A percentile compares a stretch with the other conserved stretches of the same genome.
Conservation (phyloP, 2,797 vertebrate species). For the Channallabes apus region DNA sequence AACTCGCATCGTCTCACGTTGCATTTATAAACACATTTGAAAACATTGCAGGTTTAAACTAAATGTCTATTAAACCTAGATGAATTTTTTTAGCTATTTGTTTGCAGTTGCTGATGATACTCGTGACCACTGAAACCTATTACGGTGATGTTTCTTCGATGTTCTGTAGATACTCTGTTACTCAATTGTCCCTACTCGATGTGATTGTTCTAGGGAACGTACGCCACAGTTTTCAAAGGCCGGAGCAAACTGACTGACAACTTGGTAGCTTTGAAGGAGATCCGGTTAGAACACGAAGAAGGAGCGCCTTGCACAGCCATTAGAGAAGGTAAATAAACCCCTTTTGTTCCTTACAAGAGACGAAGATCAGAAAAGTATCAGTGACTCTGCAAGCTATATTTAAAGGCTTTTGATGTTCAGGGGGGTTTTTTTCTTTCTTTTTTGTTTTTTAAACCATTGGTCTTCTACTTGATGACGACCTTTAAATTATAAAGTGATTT, state of each 20-base stretch:
- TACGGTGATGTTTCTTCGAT: not conserved
- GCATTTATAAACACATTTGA: not conserved
- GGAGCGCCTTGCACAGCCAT: constrained; percentile 97
- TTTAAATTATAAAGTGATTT: not conserved
- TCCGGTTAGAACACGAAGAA: constrained; percentile 94
- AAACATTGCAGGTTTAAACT: not conserved
- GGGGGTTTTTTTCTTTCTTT: not conserved
- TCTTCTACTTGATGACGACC: not conserved
- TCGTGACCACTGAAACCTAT: not conserved
- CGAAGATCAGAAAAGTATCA: not conserved
- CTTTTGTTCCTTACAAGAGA: not conserved
- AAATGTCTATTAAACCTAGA: not conserved
- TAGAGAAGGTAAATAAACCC: constrained; percentile 83
- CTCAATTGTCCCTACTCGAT: not conserved
- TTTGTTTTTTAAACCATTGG: not conserved
- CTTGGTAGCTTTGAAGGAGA: constrained; percentile 97
- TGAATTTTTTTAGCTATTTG: not conserved
- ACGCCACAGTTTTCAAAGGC: constrained; percentile 97
- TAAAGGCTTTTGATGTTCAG: not conserved
- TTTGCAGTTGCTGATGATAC: not conserved
- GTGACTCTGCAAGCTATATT: not conserved
- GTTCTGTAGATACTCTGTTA: not conserved
- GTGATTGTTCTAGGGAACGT: constrained; percentile 82
- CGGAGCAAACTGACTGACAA: constrained; percentile 98
- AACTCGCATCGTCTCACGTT: not conserved